Conservation (phyloP, 2,888 invertebrate species). For the Rhopalosiphum nymphaeae region DNA sequence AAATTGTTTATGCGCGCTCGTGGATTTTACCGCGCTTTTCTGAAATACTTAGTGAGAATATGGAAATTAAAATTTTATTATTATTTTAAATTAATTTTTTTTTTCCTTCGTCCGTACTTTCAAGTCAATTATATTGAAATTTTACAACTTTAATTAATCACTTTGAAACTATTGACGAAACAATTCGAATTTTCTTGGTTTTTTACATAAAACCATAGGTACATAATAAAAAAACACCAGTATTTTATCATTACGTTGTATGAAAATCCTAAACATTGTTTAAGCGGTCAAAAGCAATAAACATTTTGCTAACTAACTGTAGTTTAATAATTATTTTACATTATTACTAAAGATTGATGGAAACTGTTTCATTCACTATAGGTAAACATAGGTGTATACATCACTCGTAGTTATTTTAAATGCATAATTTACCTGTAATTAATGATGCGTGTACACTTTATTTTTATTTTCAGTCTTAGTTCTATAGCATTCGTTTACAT, state of each 20-base stretch:
- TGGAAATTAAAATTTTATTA: background rate
- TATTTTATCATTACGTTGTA: background rate
- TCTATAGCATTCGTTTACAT: background rate
- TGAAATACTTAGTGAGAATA: background rate
- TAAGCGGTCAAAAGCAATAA: background rate
- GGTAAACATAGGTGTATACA: background rate
- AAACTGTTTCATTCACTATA: background rate
- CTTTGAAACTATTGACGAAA: background rate
- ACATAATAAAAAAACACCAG: background rate
- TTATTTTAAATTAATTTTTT: background rate
- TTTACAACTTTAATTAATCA: background rate
- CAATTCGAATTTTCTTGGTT: background rate
- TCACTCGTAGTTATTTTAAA: background rate
- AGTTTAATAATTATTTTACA: background rate
- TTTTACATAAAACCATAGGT: background rate
- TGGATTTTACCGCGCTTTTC: constrained; percentile 60
- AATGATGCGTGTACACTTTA: background rate
- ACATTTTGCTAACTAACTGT: background rate
- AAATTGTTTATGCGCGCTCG: constrained; percentile 59
- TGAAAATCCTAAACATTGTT: background rate
- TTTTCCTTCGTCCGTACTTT: background rate
- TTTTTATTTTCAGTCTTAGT: background rate
- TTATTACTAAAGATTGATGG: background rate
- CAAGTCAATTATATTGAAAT: background rate
- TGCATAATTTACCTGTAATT: background rate